These are phyloP conservation scores for Carcharodon carcharias DNA, from an alignment of 2,797 vertebrate genomes.

Conservation along the genomic window DNA sequence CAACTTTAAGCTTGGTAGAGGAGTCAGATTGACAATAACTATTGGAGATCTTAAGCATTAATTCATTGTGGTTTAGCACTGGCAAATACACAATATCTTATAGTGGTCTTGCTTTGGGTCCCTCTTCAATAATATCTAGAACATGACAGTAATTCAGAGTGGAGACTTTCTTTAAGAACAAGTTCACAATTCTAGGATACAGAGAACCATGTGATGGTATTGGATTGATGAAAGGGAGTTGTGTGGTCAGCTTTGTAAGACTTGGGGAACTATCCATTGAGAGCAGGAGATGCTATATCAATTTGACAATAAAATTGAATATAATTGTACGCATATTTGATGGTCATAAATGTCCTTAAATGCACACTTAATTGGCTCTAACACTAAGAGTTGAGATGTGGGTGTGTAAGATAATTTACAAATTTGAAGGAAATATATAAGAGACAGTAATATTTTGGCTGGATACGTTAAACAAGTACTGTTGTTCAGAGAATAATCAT, in stretches of 20 bases:
- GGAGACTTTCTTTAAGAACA: neutral
- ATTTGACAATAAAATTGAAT: neutral
- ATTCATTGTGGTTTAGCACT: neutral
- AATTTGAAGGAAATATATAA: neutral
- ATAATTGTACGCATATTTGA: neutral
- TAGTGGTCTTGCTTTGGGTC: neutral
- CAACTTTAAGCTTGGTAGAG: neutral
- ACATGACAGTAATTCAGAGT: no score
- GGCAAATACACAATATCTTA: slow-evolving; percentile 1
- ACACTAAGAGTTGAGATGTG: neutral
- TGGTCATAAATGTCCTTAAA: neutral
- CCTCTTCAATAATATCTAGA: neutral
- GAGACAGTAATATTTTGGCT: neutral
- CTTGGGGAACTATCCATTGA: neutral
- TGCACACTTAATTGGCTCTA: neutral
- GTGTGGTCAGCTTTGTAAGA: neutral
- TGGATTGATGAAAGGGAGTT: neutral
- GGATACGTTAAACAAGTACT: neutral
- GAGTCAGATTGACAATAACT: neutral
- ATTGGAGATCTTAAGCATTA: neutral
- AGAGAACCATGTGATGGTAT: neutral
- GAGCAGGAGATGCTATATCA: neutral
- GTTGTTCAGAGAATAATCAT: neutral
- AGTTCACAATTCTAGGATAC: neutral
- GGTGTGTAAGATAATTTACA: neutral